Evolutionary conservation across 2,113 vertebrate genomes (phyloP), one percentile per base, ranked within the genome.

Genomic region (Oryzias javanicus): DNA sequence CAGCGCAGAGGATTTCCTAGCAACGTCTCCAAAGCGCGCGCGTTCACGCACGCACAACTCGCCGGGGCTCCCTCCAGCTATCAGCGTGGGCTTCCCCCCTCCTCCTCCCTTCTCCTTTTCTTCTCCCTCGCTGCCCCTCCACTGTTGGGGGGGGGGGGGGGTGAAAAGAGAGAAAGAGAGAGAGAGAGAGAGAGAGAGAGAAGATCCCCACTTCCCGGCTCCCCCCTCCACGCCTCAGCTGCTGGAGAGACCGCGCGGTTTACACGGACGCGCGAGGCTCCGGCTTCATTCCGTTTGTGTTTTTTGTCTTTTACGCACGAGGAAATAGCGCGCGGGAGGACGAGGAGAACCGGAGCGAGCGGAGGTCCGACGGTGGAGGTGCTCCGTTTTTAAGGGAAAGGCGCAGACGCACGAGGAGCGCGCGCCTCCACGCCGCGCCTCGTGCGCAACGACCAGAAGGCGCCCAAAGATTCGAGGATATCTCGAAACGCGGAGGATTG

Each of bases 1-100:
- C 60, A 76, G 74, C 72, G 77, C 67, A 81, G 78, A 86, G 89
- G 88, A 91, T 89, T 90, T 89, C 86, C 89, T 85, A 79, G 86
- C 87, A 87, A 86, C 84, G 81, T 84, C 85, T 82, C 87, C 70
- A 79, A 83, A 60, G 60, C 76, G 27, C 64, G 1, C 63, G 45
- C 70, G 49, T 45, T 56, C 69, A 25, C 53, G 53, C 64, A 70
- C 67, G 60, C 78, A 72, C 61, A 54, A 52, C 51, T 49, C 61
- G 63, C 76, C 66, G 79, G 84, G 81, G 84, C 86, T 87, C 80
- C 88, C 88, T 85, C 79, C 77, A 85, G 82, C 85, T 85, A 88
- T 86, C 83, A 83, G 86, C 81, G 70, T 83, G 86, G 79, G 83
- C 70, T 87, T 82, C 83, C 81, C 85, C 78, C 73, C 68, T 55